Evolutionary conservation across 1,140 invertebrate species (phyloP).

Genomic region (Anadara kagoshimensis): DNA sequence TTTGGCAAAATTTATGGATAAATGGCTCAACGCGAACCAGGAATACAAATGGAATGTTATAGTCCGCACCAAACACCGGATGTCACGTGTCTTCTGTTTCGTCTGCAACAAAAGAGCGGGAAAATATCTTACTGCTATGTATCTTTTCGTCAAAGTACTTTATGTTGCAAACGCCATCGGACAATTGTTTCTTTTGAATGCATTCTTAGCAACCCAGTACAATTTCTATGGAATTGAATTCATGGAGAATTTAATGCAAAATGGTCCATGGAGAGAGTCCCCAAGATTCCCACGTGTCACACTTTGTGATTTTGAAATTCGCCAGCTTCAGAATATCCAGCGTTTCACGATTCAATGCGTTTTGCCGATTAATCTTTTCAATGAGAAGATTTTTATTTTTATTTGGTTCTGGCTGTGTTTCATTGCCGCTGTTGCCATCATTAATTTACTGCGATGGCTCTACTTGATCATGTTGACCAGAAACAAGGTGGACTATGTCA

Average conservation of each 20-base stretch:
- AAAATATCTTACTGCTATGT: slow-evolving; percentile 65
- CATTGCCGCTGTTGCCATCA: slow-evolving; percentile 66
- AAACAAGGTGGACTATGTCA: slow-evolving; percentile 63
- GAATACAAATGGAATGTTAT: slow-evolving; percentile 62
- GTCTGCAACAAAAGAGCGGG: slow-evolving; percentile 68
- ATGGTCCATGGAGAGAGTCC: slow-evolving; percentile 55
- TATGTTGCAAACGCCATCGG: slow-evolving; percentile 66
- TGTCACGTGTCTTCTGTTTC: slow-evolving; percentile 58
- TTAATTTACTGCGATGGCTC: slow-evolving; percentile 54
- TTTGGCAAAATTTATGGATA: slow-evolving; percentile 62
- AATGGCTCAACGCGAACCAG: slow-evolving; percentile 63
- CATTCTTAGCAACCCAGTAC: slow-evolving; percentile 73
- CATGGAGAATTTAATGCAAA: slow-evolving; percentile 40
- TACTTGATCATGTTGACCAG: slow-evolving; percentile 56
- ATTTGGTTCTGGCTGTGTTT: slow-evolving; percentile 77
- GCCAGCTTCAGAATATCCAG: slow-evolving; percentile 65
- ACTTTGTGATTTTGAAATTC: slow-evolving; percentile 68
- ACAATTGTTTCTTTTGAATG: slow-evolving; percentile 70
- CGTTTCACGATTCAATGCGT: slow-evolving; percentile 74
- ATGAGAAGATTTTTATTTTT: slow-evolving; percentile 77
- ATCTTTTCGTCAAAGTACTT: slow-evolving; percentile 68
- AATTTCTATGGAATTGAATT: slow-evolving; percentile 73
- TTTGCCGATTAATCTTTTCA: slow-evolving; percentile 76
- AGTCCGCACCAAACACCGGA: slow-evolving; percentile 53
- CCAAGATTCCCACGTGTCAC: slow-evolving; percentile 69